Evolutionary conservation across 2,797 vertebrate species (phyloP).

Genomic region (Anniella stebbinsi): DNA sequence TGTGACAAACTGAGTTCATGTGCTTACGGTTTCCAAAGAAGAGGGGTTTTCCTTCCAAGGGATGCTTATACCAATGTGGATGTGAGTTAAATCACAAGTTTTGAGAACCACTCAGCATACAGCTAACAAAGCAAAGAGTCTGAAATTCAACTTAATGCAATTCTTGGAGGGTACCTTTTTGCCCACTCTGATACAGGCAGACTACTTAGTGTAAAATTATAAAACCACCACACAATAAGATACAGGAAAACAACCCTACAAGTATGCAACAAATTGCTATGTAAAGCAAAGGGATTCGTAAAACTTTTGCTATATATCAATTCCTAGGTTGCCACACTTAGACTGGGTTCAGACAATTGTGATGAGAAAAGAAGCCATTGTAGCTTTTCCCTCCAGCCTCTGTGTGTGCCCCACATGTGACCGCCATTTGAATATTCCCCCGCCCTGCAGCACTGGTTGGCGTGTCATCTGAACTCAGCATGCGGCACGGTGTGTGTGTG

Average conservation of each 20-base stretch:
- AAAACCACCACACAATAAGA: neutral
- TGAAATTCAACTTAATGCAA: neutral
- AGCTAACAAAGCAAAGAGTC: neutral
- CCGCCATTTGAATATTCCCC: no score
- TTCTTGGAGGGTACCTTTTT: neutral
- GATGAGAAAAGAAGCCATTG: no score
- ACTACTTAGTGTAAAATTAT: neutral
- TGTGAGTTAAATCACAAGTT: neutral
- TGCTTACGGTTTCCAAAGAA: neutral
- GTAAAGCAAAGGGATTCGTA: neutral
- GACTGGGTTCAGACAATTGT: no score
- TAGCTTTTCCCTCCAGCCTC: no score
- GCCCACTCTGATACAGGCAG: neutral
- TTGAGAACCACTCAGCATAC: neutral
- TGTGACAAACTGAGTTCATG: neutral
- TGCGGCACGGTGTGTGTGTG: no score
- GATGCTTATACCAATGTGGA: neutral
- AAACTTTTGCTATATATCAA: neutral
- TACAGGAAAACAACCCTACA: neutral
- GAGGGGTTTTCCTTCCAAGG: neutral
- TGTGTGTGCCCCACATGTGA: no score
- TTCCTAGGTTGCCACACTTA: neutral
- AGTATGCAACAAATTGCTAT: neutral
- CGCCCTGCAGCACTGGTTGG: no score
- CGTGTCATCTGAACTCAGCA: no score